Conservation (phyloP, 2,113 vertebrate genomes). For the Pseudonaja textilis region DNA sequence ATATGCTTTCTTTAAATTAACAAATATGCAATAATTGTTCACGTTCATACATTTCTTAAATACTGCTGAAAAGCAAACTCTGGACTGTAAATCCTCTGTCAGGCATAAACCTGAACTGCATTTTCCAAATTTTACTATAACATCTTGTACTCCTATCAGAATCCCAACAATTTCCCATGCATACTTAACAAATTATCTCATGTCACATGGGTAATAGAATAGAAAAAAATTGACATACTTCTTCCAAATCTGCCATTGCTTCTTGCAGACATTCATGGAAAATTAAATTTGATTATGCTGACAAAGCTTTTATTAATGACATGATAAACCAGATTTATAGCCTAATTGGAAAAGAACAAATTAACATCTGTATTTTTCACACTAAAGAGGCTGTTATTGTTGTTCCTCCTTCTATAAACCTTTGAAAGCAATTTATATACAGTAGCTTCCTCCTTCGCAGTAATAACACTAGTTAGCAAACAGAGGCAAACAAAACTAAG, state of each 20-base stretch:
- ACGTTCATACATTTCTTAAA: neutral
- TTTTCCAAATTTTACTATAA: neutral
- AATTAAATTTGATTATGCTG: neutral
- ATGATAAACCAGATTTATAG: neutral
- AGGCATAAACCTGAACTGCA: neutral
- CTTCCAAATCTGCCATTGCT: neutral
- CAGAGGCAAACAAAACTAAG: neutral
- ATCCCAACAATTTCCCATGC: neutral
- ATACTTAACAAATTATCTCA: neutral
- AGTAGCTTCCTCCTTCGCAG: neutral
- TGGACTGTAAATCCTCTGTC: neutral
- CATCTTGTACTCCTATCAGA: neutral
- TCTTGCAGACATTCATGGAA: neutral
- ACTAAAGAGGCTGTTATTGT: neutral
- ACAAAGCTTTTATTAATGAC: neutral
- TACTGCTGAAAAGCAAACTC: neutral
- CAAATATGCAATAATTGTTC: neutral
- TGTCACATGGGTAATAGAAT: neutral
- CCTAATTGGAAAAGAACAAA: neutral
- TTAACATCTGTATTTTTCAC: neutral
- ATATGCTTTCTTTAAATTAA: neutral
- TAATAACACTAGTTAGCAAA: neutral
- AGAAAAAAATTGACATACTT: neutral
- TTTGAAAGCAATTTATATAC: neutral
- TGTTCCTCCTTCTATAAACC: neutral